Base-by-base conservation (phyloP, 2,113 vertebrate genomes). In the Montifringilla adamsi region DNA sequence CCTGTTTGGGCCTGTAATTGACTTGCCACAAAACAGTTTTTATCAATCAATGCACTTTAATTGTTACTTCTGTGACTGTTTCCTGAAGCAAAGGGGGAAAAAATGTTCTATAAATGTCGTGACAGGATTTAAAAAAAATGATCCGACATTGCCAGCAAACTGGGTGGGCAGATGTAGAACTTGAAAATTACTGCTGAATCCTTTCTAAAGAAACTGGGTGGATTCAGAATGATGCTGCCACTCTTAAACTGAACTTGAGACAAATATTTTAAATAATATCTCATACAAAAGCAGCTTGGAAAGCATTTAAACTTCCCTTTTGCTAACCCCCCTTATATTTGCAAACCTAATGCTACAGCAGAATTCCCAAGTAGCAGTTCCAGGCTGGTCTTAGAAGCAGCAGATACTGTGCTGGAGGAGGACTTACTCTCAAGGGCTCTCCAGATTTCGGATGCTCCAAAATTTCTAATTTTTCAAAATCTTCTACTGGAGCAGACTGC, bases 391-490 rank as follows among this genome's bases (percentile, higher is more conserved):
- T 67, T 13, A 19, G 2, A 15, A 60, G 24, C 10, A 27, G 50
- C 31, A 66, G 31, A 16, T 0, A 1, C 17, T 35, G 55, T 0
- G 4, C 70, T 52, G 33, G 53, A 64, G 39, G 5, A 69, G 7
- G 9, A 28, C 43, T 76, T 0, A 0, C 11, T 83, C 7, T 43
- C 33, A 24, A 59, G 35, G 14, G 15, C 3, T 33, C 13, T 62
- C 21, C 1, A 7, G 16, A 55, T 79, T 85, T 85, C 75, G 44
- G 33, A 58, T 37, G 44, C 30, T 74, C 33, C 3, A 3, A 90
- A 95, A 50, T 77, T 59, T 69, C 55, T 60, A 37, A 88, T 95
- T 90, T 94, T 93, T 93, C n/a, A 50, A 43, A 91, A 35, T 78
- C 21, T 93, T 73, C 55, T 75, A 8, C 44, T 53, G 33, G 3